Conservation (phyloP, 1,140 invertebrate species). For the Chelonus insularis region DNA sequence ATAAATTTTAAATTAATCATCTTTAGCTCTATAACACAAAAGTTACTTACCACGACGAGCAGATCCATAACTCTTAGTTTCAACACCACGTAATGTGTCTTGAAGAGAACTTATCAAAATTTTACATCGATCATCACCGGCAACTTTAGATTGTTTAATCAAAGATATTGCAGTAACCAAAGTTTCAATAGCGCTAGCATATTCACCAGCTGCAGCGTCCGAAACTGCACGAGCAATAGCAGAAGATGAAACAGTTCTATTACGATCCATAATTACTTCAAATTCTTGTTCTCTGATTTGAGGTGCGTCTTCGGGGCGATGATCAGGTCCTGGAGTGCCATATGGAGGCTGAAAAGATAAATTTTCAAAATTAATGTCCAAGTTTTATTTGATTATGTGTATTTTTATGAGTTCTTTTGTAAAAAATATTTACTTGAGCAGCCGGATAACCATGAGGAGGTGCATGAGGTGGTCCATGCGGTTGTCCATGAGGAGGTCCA, state of each 20-base stretch:
- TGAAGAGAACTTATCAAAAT: constrained; percentile 95
- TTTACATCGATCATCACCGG: constrained; percentile 97
- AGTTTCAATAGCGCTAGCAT: constrained; percentile 96
- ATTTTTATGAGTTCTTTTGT: too few species aligned
- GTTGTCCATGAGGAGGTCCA: constrained; percentile 63
- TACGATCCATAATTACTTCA: constrained; percentile 97
- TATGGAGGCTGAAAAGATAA: constrained; percentile 53
- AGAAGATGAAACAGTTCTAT: constrained; percentile 94
- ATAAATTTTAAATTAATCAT: too few species aligned
- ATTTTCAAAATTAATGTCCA: too few species aligned
- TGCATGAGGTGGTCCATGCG: constrained; percentile 62
- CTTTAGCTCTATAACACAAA: too few species aligned
- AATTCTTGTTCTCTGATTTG: constrained; percentile 91
- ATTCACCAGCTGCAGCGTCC: constrained; percentile 96
- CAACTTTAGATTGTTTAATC: constrained; percentile 96
- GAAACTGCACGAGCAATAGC: constrained; percentile 96
- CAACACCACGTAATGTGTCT: constrained; percentile 96
- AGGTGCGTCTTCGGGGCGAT: constrained; percentile 65
- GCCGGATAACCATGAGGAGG: constrained; percentile 60
- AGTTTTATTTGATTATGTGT: too few species aligned
- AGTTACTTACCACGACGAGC: constrained; percentile 59
- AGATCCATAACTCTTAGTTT: constrained; percentile 91
- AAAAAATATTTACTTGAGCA: constrained; percentile 45
- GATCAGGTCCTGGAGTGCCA: constrained; percentile 60
- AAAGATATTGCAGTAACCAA: constrained; percentile 97